phyloP scores from a whole-genome alignment of 2,888 invertebrate species.

The Mongoloraphidia duomilia region DNA sequence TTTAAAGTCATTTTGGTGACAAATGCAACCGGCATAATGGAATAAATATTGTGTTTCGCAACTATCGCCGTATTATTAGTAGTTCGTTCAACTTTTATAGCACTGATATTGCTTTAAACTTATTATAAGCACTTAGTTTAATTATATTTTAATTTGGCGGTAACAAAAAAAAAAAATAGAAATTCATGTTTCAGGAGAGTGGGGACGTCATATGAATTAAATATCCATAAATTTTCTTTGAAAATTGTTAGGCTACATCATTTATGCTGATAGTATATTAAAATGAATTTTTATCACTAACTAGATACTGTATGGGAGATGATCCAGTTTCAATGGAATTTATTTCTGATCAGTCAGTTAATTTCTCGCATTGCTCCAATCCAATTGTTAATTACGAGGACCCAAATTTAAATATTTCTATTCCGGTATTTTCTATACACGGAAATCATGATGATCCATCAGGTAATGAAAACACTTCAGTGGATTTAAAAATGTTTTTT shows the following conservation, averaged over 20 bases:
- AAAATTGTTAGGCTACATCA: neutral
- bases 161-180: too few relatives aligned
- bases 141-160: too few relatives aligned
- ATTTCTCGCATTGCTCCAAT: conserved; percentile 56
- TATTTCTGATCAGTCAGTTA: conserved; percentile 67
- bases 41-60: too few relatives aligned
- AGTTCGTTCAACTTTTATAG: too few relatives aligned
- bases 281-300: conserved; percentile 4
- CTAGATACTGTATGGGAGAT: conserved; percentile 41
- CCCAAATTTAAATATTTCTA: conserved; percentile 80
- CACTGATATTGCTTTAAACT: too few relatives aligned
- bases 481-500: neutral
- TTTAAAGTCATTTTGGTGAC: too few relatives aligned
- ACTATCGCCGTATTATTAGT: neutral
- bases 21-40: too few relatives aligned
- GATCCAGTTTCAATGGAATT: conserved; percentile 55
- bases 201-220: too few relatives aligned
- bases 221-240: too few relatives aligned
- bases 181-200: too few relatives aligned
- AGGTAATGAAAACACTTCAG: conserved; percentile 26
- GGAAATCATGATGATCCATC: conserved; percentile 98
- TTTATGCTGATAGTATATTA: neutral
- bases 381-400: conserved; percentile 83
- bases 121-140: too few relatives aligned
- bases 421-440: conserved; percentile 92